phyloP scores from a whole-genome alignment of 2,113 vertebrate genomes.

The Carassius auratus region DNA sequence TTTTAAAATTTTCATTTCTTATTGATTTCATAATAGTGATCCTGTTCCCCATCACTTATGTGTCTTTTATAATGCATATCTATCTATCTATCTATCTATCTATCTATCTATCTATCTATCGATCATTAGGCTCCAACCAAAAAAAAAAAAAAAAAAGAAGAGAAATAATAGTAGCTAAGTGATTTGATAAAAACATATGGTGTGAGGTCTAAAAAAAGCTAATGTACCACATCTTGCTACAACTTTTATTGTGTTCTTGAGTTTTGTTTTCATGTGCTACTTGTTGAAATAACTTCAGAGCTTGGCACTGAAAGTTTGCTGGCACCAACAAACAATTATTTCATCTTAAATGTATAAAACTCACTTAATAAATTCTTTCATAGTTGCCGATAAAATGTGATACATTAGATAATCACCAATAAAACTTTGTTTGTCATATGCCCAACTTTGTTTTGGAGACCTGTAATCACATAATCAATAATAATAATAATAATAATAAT shows the following conservation, averaged over 20 bases:
- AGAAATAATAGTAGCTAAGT: background rate
- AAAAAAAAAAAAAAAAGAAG: background rate
- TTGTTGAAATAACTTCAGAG: background rate
- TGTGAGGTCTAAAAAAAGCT: conserved; percentile 3
- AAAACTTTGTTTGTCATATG: background rate
- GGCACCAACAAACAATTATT: conserved; percentile 22
- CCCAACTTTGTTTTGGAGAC: background rate
- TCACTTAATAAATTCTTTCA: background rate
- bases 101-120: no score
- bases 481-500: no score
- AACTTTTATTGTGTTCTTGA: conserved; percentile 5
- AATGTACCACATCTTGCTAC: background rate
- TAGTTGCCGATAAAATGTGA: conserved; percentile 15
- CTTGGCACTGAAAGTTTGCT: background rate
- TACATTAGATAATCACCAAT: conserved; percentile 8
- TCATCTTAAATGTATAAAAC: background rate
- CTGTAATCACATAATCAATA: background rate
- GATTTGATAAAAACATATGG: background rate
- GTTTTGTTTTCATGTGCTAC: background rate
- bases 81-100: background rate
- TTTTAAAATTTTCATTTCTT: background rate
- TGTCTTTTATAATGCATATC: background rate
- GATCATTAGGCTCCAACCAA: background rate
- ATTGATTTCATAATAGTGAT: background rate
- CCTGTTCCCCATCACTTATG: background rate